Percentiles rank a stretch among this genome's conserved stretches.
These are phyloP conservation scores for Sebastes cheni DNA, from an alignment of 2,797 vertebrate species.

Conservation along the genomic window DNA sequence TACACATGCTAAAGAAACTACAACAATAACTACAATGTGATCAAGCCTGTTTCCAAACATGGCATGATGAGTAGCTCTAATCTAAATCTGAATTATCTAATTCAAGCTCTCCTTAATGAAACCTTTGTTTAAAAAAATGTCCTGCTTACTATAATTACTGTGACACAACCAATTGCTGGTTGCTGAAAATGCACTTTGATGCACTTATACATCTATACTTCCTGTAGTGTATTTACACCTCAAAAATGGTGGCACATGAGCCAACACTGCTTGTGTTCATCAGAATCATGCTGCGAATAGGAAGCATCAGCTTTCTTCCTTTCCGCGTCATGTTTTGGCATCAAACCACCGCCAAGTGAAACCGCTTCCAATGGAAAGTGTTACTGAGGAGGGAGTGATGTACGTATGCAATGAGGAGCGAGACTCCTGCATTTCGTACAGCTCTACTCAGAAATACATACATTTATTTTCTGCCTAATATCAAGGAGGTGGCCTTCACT, in stretches of 20 bases:
- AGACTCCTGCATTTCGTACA: neutral
- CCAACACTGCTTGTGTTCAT: constrained; percentile 18
- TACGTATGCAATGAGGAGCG: neutral
- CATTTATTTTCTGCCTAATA: neutral
- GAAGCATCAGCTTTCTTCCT: constrained; percentile 16
- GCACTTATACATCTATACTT: neutral
- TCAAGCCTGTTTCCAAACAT: neutral
- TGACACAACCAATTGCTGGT: neutral
- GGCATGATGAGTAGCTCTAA: constrained; percentile 7
- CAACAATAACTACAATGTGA: neutral
- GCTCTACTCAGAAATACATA: neutral
- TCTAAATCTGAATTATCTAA: constrained; percentile 28
- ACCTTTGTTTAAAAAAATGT: constrained; percentile 1
- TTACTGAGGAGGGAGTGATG: neutral
- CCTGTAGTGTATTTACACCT: constrained; percentile 14
- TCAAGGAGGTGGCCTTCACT: neutral
- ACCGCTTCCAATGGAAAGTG: neutral
- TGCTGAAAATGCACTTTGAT: constrained; percentile 21
- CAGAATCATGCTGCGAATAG: neutral
- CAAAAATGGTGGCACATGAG: constrained; percentile 15
- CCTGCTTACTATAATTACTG: constrained; percentile 28
- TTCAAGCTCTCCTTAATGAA: constrained; percentile 17
- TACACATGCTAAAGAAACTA: neutral
- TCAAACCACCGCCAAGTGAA: constrained; percentile 2
- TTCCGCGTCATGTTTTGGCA: constrained; percentile 4